phyloP scores from a whole-genome alignment of 2,888 invertebrate genomes.

The Stenotaenia linearis region DNA sequence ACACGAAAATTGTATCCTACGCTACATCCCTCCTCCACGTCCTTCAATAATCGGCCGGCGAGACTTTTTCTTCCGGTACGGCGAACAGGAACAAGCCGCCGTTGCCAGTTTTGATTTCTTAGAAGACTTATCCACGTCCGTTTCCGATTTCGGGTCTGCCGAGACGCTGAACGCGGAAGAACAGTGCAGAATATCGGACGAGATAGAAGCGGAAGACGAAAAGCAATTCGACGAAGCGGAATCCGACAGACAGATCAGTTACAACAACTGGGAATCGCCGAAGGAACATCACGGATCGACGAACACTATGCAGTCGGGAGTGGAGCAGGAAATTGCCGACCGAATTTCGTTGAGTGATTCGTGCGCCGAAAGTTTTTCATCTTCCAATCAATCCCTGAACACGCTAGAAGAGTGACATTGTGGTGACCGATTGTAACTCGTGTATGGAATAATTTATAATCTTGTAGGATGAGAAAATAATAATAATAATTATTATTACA shows the following conservation, averaged over 20 bases:
- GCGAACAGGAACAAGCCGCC: slow-evolving; percentile 68
- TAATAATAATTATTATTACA: slow-evolving; percentile 11
- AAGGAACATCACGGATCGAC: not conserved
- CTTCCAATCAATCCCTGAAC: slow-evolving; percentile 35
- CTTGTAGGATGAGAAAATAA: slow-evolving; percentile 21
- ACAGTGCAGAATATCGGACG: not conserved
- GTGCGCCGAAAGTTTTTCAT: slow-evolving; percentile 41
- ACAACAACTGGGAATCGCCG: not conserved
- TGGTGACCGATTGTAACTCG: not conserved
- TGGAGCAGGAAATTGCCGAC: slow-evolving; percentile 39
- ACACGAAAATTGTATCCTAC: slow-evolving; percentile 46
- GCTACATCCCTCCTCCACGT: slow-evolving; percentile 48
- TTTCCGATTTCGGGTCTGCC: slow-evolving; percentile 34
- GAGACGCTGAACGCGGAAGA: slow-evolving; percentile 26
- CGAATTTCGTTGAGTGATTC: slow-evolving; percentile 41
- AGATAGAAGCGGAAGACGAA: not conserved
- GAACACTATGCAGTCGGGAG: not conserved
- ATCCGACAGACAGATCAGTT: not conserved
- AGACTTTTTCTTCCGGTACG: slow-evolving; percentile 71
- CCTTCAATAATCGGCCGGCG: slow-evolving; percentile 70
- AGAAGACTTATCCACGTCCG: slow-evolving; percentile 50
- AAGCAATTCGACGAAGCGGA: not conserved
- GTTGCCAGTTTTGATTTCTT: slow-evolving; percentile 75
- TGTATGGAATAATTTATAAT: slow-evolving; percentile 21
- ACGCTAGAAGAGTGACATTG: not conserved